Percentiles rank a stretch among this genome's conserved stretches.
These are phyloP conservation scores for Chouioia cunea DNA, from an alignment of 2,888 invertebrate genomes.

Conservation along the genomic window DNA sequence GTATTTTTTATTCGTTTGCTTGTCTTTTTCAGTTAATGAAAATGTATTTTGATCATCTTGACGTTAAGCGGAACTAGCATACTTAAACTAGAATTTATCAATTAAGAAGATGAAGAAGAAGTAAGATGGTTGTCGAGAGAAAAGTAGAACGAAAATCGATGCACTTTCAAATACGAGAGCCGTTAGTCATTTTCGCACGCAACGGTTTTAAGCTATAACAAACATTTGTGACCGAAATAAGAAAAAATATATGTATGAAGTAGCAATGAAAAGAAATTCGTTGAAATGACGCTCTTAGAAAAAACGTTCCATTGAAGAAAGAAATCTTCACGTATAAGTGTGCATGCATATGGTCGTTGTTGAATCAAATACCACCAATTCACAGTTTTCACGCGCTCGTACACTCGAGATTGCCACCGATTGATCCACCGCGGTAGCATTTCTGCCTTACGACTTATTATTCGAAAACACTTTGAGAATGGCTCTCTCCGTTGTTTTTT, in stretches of 20 bases:
- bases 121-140: no score
- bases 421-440: conserved; percentile 45
- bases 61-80: no score
- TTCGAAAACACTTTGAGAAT: conserved; percentile 25
- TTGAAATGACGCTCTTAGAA: neutral
- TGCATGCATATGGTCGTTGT: conserved; percentile 13
- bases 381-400: conserved; percentile 30
- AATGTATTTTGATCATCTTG: no score
- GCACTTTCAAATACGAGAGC: neutral
- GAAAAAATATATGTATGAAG: no score
- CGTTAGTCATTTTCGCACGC: conserved; percentile 29
- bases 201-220: conserved; percentile 25
- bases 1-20: no score
- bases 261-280: no score
- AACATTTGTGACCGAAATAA: neutral
- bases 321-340: neutral
- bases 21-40: no score
- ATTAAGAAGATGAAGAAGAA: no score
- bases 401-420: conserved; percentile 38
- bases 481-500: conserved; percentile 5
- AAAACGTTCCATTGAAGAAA: neutral
- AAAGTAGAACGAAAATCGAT: conserved; percentile 24
- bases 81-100: no score
- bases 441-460: conserved; percentile 30
- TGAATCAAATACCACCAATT: conserved; percentile 52